phyloP scores from a whole-genome alignment of 37 sponge, comb jelly and placozoan species.

The Ianthella basta region DNA sequence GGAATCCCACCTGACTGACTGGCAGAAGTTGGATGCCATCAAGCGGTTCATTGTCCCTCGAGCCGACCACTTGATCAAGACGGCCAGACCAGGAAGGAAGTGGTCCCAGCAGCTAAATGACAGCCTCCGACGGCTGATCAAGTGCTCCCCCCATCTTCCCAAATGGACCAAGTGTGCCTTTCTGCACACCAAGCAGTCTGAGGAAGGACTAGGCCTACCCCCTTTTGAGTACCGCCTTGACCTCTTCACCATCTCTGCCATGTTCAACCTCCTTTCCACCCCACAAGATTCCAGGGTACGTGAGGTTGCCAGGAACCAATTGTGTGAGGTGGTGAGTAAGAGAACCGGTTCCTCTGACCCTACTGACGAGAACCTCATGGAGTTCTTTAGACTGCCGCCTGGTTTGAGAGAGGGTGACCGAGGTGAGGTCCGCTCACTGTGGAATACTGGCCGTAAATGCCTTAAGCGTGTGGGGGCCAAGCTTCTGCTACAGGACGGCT shows the following conservation, averaged over 20 bases:
- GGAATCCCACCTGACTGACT: conserved; percentile 25
- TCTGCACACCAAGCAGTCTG: background rate
- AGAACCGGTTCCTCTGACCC: too few species aligned
- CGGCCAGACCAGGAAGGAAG: background rate
- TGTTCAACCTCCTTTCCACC: background rate
- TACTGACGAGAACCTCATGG: too few species aligned
- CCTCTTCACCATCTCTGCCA: background rate
- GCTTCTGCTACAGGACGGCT: too few species aligned
- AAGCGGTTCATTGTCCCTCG: conserved; percentile 39
- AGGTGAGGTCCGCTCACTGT: too few species aligned
- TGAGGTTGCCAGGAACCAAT: too few species aligned
- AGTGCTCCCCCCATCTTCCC: conserved; percentile 3
- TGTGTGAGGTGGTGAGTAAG: too few species aligned
- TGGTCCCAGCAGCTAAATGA: conserved; percentile 34
- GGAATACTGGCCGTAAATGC: too few species aligned
- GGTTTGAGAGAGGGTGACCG: too few species aligned
- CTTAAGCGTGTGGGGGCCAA: too few species aligned
- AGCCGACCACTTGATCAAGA: background rate
- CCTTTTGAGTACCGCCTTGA: conserved; percentile 36
- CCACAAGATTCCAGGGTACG: too few species aligned
- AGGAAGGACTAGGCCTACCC: conserved; percentile 49
- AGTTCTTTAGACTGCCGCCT: too few species aligned
- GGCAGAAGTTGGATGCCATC: conserved; percentile 70
- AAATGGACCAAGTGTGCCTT: background rate
- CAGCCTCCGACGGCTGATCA: conserved; percentile 6